Percentiles rank a stretch among this genome's conserved stretches.
phyloP scores from a whole-genome alignment of 2,113 vertebrate species.

The Amblyopsis rosae region DNA sequence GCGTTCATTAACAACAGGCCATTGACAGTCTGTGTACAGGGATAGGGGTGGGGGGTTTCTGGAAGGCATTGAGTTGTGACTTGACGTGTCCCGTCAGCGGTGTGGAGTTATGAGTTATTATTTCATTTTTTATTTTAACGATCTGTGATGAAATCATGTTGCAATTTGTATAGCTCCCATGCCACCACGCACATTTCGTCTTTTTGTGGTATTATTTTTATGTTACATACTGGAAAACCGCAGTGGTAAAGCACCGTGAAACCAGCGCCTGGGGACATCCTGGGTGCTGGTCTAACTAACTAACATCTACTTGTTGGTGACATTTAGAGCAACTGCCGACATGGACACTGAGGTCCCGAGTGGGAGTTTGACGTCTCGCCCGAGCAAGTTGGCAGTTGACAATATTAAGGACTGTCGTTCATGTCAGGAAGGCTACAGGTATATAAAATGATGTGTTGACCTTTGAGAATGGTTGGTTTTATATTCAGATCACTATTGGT shows the following conservation, averaged over 20 bases:
- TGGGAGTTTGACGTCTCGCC: slow-evolving; percentile 22
- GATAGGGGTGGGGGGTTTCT: neutral
- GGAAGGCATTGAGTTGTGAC: neutral
- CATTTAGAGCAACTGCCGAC: slow-evolving; percentile 43
- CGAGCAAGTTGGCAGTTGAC: neutral
- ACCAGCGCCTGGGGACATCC: slow-evolving; percentile 23
- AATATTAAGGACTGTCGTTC: too few relatives aligned
- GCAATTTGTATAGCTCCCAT: slow-evolving; percentile 30
- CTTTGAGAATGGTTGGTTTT: too few relatives aligned
- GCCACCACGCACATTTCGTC: slow-evolving; percentile 22
- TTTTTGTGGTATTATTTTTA: neutral
- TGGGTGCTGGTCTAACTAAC: slow-evolving; percentile 23
- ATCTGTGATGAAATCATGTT: slow-evolving; percentile 47
- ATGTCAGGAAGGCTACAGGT: too few relatives aligned
- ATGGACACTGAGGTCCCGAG: neutral
- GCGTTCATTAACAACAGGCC: slow-evolving; percentile 13
- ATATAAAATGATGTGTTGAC: too few relatives aligned
- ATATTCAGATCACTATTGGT: too few relatives aligned
- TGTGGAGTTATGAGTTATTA: neutral
- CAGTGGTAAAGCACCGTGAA: slow-evolving; percentile 4
- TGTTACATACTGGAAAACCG: slow-evolving; percentile 8
- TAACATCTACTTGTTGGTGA: slow-evolving; percentile 47
- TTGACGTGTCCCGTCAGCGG: neutral
- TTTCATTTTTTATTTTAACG: too few relatives aligned
- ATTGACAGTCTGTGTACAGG: neutral